Evolutionary conservation across 2,888 invertebrate species (phyloP).

Genomic region (Torymus texanus): DNA sequence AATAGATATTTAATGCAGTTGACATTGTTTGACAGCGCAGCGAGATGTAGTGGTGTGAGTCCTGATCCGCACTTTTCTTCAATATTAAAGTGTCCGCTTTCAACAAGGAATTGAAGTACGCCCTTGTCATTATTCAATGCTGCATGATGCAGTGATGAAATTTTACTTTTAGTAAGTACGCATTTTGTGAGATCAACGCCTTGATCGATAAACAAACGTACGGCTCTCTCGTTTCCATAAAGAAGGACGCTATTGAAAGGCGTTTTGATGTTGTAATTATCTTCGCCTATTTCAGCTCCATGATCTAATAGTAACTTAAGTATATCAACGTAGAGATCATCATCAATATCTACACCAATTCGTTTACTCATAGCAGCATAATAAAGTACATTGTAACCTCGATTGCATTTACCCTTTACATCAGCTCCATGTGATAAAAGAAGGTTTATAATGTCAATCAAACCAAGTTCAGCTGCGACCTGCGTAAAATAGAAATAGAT

Average conservation of each 20-base stretch:
- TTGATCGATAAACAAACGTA: slow-evolving; percentile 25
- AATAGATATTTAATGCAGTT: slow-evolving; percentile 30
- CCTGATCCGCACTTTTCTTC: slow-evolving; percentile 35
- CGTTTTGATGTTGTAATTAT: slow-evolving; percentile 14
- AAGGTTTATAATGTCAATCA: slow-evolving; percentile 24
- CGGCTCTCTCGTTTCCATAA: slow-evolving; percentile 33
- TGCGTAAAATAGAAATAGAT: not conserved
- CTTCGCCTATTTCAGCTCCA: slow-evolving; percentile 22
- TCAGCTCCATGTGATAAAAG: slow-evolving; percentile 31
- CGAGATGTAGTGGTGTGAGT: slow-evolving; percentile 32
- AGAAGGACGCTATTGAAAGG: slow-evolving; percentile 35
- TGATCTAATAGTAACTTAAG: not conserved
- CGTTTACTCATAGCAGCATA: slow-evolving; percentile 37
- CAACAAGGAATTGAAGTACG: slow-evolving; percentile 28
- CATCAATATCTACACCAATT: slow-evolving; percentile 10
- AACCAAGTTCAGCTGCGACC: slow-evolving; percentile 28
- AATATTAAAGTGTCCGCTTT: slow-evolving; percentile 32
- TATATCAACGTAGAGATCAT: slow-evolving; percentile 27
- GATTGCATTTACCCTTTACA: slow-evolving; percentile 34
- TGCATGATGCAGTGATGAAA: slow-evolving; percentile 32
- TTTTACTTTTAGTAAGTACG: slow-evolving; percentile 3
- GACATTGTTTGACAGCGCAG: slow-evolving; percentile 19
- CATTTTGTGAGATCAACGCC: slow-evolving; percentile 32
- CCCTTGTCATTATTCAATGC: slow-evolving; percentile 28
- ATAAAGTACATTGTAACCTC: slow-evolving; percentile 36